Base-by-base conservation (phyloP, 2,113 vertebrate genomes). In the Conger conger region DNA sequence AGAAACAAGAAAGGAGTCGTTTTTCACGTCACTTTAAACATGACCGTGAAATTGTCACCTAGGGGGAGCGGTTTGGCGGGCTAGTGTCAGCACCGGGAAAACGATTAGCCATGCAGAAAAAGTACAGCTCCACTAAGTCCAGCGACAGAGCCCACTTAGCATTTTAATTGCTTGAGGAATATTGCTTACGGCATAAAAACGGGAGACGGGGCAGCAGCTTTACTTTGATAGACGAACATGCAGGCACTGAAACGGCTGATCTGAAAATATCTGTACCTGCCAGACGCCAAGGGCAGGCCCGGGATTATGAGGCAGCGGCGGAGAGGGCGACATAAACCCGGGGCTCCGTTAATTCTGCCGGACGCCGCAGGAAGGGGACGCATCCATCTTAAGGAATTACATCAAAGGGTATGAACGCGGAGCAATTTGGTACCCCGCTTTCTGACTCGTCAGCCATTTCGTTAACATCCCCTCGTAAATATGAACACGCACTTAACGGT, bases 181-280 rank as follows among this genome's bases (percentile, higher is more conserved):
- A 53, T 30, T 35, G 42, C 18, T 4, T 33, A 83, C 37, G 18
- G 33, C 33, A 53, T 54, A 35, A 83, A 63, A 83, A 77, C 1
- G 20, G 13, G 11, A 79, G 13, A 57, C 45, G 9, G 35, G 50
- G 30, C 3, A 63, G 57, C 36, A 16, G 18, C 76, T 84, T n/a
- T 38, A 30, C 11, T 27, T 9, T 33, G 36, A 79, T 63, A 80
- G 57, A 18, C 7, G 78, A 27, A 80, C 3, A 63, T 37, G 23
- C 30, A 63, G 57, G 23, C 30, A 20, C 38, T 50, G 76, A 13
- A 77, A 57, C 33, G 63, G 23, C 45, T 79, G 36, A 79, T 79
- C 50, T 79, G 76, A 84, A 80, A 35, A 80, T 80, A 85, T 80
- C n/a, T 42, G 38, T 50, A 36, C 84, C 37, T 85, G 79, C 78